phyloP scores from a whole-genome alignment of 2,888 invertebrate genomes.

The Phaedon cochleariae region DNA sequence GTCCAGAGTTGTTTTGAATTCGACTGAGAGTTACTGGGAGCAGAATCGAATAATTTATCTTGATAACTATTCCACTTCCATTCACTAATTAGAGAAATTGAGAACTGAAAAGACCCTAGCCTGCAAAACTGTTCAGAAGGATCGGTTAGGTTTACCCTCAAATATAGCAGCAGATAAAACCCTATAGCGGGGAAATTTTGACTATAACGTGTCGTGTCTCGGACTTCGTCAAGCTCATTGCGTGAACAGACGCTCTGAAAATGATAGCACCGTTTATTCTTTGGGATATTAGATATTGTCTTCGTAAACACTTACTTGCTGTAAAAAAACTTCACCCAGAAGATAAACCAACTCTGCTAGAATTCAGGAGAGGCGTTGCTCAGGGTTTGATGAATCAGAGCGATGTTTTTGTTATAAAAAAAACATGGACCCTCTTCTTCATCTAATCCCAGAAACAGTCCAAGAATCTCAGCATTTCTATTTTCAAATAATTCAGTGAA shows the following conservation, averaged over 20 bases:
- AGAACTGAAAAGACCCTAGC: constrained; percentile 24
- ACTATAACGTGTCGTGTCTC: constrained; percentile 22
- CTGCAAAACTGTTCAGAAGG: constrained; percentile 24
- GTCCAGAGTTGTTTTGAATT: constrained; percentile 14
- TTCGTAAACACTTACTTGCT: constrained; percentile 28
- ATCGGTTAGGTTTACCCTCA: constrained; percentile 20
- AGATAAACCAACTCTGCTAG: constrained; percentile 14
- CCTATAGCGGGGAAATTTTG: constrained; percentile 17
- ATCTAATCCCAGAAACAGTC: constrained; percentile 16
- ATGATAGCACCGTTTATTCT: constrained; percentile 23
- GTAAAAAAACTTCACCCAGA: constrained; percentile 25
- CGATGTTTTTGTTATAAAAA: constrained; percentile 22
- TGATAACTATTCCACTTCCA: constrained; percentile 23
- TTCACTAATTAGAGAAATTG: constrained; percentile 23
- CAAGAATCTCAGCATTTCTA: too few species aligned
- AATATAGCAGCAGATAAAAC: constrained; percentile 23
- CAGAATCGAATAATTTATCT: constrained; percentile 14
- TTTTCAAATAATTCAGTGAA: too few species aligned
- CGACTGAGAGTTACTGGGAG: constrained; percentile 13
- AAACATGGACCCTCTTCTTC: constrained; percentile 17
- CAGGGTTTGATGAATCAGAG: not conserved
- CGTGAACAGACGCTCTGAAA: constrained; percentile 8
- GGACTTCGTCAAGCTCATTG: constrained; percentile 14
- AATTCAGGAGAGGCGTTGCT: too few species aligned
- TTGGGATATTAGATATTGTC: constrained; percentile 27